Evolutionary conservation across 2,797 vertebrate genomes (phyloP).

Genomic region (Babyrousa celebensis): DNA sequence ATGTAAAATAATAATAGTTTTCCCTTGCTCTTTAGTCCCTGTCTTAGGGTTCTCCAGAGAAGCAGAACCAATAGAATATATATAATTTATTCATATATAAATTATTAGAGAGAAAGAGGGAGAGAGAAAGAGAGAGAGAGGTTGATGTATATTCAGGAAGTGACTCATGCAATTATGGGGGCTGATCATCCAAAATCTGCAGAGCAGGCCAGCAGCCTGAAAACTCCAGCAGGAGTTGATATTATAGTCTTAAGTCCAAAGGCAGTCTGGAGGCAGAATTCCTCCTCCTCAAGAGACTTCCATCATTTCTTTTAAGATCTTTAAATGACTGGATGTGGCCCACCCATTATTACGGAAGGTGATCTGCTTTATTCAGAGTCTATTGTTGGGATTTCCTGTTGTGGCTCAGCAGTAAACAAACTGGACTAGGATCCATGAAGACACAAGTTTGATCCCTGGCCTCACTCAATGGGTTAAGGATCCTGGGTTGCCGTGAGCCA

Average conservation of each 20-base stretch:
- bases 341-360: neutral
- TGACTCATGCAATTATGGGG: neutral
- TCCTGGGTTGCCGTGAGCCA: too few relatives aligned
- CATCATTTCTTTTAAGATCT: constrained; percentile 1
- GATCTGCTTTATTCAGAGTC: neutral
- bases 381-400: neutral
- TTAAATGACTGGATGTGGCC: neutral
- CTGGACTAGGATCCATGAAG: too few relatives aligned
- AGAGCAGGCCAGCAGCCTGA: neutral
- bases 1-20: constrained; percentile 59
- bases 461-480: too few relatives aligned
- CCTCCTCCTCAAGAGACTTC: neutral
- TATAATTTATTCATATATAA: neutral
- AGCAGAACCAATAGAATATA: neutral
- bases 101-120: neutral
- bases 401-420: too few relatives aligned
- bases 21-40: neutral
- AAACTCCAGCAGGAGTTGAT: neutral
- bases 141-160: neutral
- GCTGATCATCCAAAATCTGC: neutral
- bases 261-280: neutral
- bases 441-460: too few relatives aligned
- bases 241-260: neutral
- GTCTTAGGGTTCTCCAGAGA: neutral
- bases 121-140: neutral